These are phyloP conservation scores for Eriosoma lanigerum DNA, from an alignment of 1,140 invertebrate genomes.

Conservation along the genomic window DNA sequence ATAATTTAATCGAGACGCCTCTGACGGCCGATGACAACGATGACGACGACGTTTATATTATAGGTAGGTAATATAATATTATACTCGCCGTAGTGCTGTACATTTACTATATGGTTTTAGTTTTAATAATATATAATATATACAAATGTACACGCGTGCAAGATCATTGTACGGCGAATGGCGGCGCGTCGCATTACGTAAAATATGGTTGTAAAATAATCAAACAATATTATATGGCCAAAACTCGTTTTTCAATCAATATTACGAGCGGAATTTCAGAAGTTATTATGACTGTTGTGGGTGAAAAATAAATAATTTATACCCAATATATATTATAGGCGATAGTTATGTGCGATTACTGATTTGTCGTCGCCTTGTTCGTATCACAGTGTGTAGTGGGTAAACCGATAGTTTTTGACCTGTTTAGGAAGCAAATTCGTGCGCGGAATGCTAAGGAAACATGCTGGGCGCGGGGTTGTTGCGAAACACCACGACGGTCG, in stretches of 20 bases:
- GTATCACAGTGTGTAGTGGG: too few relatives aligned
- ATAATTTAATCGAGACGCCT: too few relatives aligned
- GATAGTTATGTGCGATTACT: not conserved
- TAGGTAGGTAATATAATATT: too few relatives aligned
- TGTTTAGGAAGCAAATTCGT: conserved; percentile 36
- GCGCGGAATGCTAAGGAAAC: conserved; percentile 17
- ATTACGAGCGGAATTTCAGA: not conserved
- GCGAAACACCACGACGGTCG: not conserved
- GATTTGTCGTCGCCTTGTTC: not conserved
- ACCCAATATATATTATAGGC: too few relatives aligned
- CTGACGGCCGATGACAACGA: too few relatives aligned
- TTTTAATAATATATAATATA: not conserved
- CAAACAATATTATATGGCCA: too few relatives aligned
- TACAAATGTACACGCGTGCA: not conserved
- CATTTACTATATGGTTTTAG: not conserved
- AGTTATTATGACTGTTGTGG: not conserved
- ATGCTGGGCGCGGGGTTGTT: not conserved
- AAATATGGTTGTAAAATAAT: not conserved
- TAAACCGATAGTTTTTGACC: conserved; percentile 27
- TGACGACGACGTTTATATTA: too few relatives aligned
- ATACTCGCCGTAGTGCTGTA: too few relatives aligned
- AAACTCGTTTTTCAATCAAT: too few relatives aligned
- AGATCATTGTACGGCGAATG: not conserved
- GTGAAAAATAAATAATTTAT: not conserved
- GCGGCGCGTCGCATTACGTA: not conserved